Percentiles rank a stretch among this genome's conserved stretches.
Evolutionary conservation across 2,797 vertebrate genomes (phyloP).

Genomic region (Linurgus olivaceus): DNA sequence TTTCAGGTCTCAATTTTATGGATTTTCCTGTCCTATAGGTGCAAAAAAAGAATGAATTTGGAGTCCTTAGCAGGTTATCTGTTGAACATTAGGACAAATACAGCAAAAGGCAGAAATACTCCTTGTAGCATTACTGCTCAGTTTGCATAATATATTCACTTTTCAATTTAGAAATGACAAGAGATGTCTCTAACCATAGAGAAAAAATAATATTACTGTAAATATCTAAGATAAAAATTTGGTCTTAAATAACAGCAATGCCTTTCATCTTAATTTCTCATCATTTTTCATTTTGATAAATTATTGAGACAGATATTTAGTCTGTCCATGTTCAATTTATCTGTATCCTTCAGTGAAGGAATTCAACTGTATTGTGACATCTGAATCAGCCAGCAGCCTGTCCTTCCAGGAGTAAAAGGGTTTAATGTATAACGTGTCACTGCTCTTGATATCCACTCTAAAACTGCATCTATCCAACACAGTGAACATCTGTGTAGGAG

Average conservation of each 20-base stretch:
- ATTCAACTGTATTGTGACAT: not conserved
- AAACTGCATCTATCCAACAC: not conserved
- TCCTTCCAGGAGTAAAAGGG: not conserved
- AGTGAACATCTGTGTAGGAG: not conserved
- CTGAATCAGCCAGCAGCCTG: not conserved
- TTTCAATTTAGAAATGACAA: not conserved
- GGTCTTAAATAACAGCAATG: not conserved
- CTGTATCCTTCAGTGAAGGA: slow-evolving; percentile 26
- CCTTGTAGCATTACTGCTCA: not conserved
- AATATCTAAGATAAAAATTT: not conserved
- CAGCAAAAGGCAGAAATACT: not conserved
- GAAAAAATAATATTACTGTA: not conserved
- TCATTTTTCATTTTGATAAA: not conserved
- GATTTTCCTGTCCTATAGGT: not conserved
- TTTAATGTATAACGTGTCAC: not conserved
- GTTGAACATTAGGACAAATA: not conserved
- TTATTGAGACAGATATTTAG: slow-evolving; percentile 13
- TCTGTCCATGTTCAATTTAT: not conserved
- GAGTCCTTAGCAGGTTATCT: not conserved
- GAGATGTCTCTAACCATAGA: not conserved
- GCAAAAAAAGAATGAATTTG: not conserved
- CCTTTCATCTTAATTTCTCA: slow-evolving; percentile 15
- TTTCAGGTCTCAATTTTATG: not conserved
- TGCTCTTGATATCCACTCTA: not conserved
- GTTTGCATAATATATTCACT: not conserved